Evolutionary conservation across 2,888 invertebrate genomes (phyloP), one percentile per base, ranked within the genome.

Genomic region (Thecocarcelia acutangulata): DNA sequence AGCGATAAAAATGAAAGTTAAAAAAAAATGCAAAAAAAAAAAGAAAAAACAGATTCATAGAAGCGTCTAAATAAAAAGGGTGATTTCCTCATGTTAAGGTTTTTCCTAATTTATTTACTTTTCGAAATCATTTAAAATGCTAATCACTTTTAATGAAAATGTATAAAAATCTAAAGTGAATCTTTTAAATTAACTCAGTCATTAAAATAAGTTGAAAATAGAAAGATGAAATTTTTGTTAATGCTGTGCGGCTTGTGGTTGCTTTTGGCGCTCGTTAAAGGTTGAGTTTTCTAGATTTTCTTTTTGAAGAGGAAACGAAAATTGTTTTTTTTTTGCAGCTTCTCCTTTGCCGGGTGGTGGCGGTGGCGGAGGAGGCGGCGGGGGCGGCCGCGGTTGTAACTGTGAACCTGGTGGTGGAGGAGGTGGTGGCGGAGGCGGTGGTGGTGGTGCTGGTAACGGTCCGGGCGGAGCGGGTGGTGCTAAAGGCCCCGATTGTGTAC

Each of bases 341-440:
- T 74, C 76, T 2, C 84, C 84, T 11, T 13, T 84, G 48, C 84
- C 84, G 2, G 84, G 84, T 6, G 84, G 84, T 12, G 84, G 84
- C 24, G 85, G 85, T 12, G 85, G 83, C 21, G 85, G 85, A 12
- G 84, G 84, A 13, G 84, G 83, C 8, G 85, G 85, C 12, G 81
- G 84, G 37, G 85, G 84, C 46, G 85, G 84, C 0, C 85, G 85
- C 4, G 85, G 85, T 37, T 85, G 85, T 40, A 85, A 84, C 68
- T 85, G 85, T 77, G 85, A 85, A n/a, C 84, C 77, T 9, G 85
- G 85, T 2, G 84, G 84, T 19, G 83, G 83, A 15, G 84, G 83
- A 9, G 84, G 84, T 19, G 84, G 85, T 9, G 84, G 84, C 17
- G 84, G 84, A 13, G 85, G 85, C 12, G 84, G 84, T 24, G 85